Base-by-base conservation (phyloP, 2,797 vertebrate genomes). In the Pterois miles region DNA sequence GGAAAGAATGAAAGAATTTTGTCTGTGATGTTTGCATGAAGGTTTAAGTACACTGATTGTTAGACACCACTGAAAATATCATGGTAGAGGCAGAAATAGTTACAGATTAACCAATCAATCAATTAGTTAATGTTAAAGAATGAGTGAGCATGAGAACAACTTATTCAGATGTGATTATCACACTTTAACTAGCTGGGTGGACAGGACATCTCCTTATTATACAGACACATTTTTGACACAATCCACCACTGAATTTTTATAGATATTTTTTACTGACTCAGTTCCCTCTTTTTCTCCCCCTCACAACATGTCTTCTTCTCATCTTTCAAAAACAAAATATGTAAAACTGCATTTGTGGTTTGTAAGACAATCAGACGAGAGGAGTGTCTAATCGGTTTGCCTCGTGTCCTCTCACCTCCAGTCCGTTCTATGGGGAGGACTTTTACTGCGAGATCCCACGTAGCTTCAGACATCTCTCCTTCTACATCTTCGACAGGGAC, bases 361-460 rank as follows among this genome's bases (percentile, higher is more conserved):
- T 14, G 40, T 43, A 43, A 43, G 18, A 43, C 25, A 48, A 12
- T 70, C 5, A 27, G 14, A 57, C 7, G 1, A 68, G 9, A 23
- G 16, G 6, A 36, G 22, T 10, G 1, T 75, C 25, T 75, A 10
- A 74, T 77, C 59, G 22, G 57, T 62, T 60, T 34, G 13, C n/a
- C 3, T 63, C 6, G 27, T 64, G 46, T 77, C 14, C 40, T 79
- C 33, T 79, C 88, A 71, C 60, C 70, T 83, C 11, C 87, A 99
- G 98, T 94, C 98, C 98, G 4, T 99, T 99, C 92, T 99, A 99
- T 0, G 98, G 98, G 77, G 98, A 99, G 93, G 98, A 99, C 90
- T 99, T 99, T 91, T 99, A 98, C 94, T 99, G 98, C 88, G 98
- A 99, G 96, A 99, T 99, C 92, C 98, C 98, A 13, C 96, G 98